Percentiles rank a stretch among this genome's conserved stretches.
Conservation (phyloP, 2,888 invertebrate genomes). For the Drosophila eohydei region DNA sequence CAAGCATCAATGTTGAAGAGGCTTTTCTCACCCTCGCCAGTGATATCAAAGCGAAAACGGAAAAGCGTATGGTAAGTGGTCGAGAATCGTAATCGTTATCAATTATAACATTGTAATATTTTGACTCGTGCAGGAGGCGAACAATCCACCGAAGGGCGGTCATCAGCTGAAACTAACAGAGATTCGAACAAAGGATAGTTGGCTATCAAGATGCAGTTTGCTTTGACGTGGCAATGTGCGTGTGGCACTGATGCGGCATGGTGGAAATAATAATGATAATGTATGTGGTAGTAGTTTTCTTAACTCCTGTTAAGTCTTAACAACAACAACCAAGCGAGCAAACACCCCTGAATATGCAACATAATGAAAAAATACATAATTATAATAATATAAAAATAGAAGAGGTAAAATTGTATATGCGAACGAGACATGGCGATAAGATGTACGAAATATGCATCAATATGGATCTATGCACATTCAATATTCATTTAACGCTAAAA, state of each 20-base stretch:
- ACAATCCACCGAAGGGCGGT: conserved; percentile 94
- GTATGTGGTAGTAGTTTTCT: conserved; percentile 83
- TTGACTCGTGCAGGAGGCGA: conserved; percentile 89
- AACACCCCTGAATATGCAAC: conserved; percentile 51
- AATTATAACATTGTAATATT: conserved; percentile 5
- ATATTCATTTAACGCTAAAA: conserved; percentile 60
- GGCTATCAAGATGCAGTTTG: conserved; percentile 94
- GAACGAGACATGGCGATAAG: conserved; percentile 52
- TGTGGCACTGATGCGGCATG: conserved; percentile 73
- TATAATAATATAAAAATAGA: conserved; percentile 50
- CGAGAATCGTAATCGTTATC: neutral
- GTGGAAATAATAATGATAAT: conserved; percentile 75
- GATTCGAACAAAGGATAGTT: conserved; percentile 92
- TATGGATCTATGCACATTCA: conserved; percentile 56
- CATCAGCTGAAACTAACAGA: conserved; percentile 92
- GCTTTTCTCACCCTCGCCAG: conserved; percentile 98
- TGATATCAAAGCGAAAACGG: conserved; percentile 99
- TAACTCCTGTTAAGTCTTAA: conserved; percentile 81
- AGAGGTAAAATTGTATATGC: conserved; percentile 59
- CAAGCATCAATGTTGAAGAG: conserved; percentile 98
- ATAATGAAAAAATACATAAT: conserved; percentile 59
- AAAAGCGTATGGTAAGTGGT: conserved; percentile 95
- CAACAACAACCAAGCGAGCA: conserved; percentile 54
- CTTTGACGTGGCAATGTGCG: conserved; percentile 90
- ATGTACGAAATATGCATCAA: conserved; percentile 61